Base-by-base conservation (phyloP, 1,140 invertebrate genomes). In the Drosophila aff. region DNA sequence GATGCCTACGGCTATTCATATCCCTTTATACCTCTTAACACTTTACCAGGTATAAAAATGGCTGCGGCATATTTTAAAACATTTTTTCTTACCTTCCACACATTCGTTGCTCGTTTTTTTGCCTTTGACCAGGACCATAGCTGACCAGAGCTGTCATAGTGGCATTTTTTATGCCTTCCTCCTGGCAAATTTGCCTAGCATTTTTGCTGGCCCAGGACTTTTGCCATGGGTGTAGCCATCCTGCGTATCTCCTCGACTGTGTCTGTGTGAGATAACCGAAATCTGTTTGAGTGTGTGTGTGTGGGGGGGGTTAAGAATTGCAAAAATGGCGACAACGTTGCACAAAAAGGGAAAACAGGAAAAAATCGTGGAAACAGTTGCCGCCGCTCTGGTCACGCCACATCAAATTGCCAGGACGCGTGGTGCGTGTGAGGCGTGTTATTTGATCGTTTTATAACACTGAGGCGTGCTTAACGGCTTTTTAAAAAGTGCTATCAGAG, bases 391-490 rank as follows among this genome's bases (percentile, higher is more conserved):
- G 82, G 82, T 85, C 82, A 85, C 75, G 82, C 65, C 82, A 69
- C 69, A 71, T 85, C 82, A 85, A 85, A 85, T 85, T 85, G 82
- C 82, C 73, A 64, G 62, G 46, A 84, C 81, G 82, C 81, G 81
- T 84, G 82, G 64, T 76, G 74, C 61, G 61, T 74, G 61, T 52
- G 69, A 60, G 69, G 77, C 82, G 66, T 84, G 81, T 83, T 84
- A 83, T 84, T 84, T 76, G 66, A 83, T 60, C 81, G 67, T 80
- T 83, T 80, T 84, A 84, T 82, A 84, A 83, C 81, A 83, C 81
- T 84, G 81, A 76, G 76, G 81, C 81, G 76, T 84, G 81, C 81
- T 80, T 83, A 83, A 83, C 81, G 81, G 81, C 81, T 80, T 83
- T 84, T 84, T 83, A 73, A 84, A 62, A 83, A 83, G 62, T 83